Base-by-base conservation (phyloP, 1,140 invertebrate species). In the Drepana arcuata region DNA sequence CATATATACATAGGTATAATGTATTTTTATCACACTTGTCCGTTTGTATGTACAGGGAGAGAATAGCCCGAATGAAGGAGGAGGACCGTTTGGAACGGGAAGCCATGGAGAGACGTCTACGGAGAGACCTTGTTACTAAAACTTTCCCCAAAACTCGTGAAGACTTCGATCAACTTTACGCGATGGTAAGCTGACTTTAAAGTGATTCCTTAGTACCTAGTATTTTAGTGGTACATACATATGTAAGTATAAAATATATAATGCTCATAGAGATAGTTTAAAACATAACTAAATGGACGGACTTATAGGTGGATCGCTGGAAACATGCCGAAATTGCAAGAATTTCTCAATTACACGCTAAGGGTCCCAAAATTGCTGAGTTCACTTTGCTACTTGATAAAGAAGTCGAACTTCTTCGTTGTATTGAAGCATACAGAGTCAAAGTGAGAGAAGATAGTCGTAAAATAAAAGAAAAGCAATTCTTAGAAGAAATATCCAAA, bases 131-230 rank as follows among this genome's bases (percentile, higher is more conserved):
- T 4, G 66, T 86, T 23, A 83, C 85, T 11, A 86, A 86, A 58
- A 86, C 85, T 0, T 86, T 85, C 59, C 89, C 89, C 0, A 83
- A 80, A 42, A 86, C 83, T 0, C 83, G 85, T 36, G 78, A 83
- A 42, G 88, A 91, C 58, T 91, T 90, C 44, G 85, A 88, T 36
- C 86, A 89, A 68, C 60, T 92, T 1, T 90, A 89, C 47, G 73
- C 81, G 14, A 84, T 84, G 83, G 83, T 78, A 57, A 57, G n/a
- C n/a, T n/a, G n/a, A n/a, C n/a, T n/a, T n/a, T n/a, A n/a, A n/a
- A n/a, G n/a, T n/a, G n/a, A n/a, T n/a, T n/a, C n/a, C n/a, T n/a
- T n/a, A n/a, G n/a, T n/a, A n/a, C n/a, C n/a, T n/a, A n/a, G n/a
- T n/a, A n/a, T n/a, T n/a, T n/a, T n/a, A n/a, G n/a, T n/a, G n/a